These are phyloP conservation scores for Xestia xanthographa DNA, from an alignment of 2,888 invertebrate genomes.

Conservation along the genomic window DNA sequence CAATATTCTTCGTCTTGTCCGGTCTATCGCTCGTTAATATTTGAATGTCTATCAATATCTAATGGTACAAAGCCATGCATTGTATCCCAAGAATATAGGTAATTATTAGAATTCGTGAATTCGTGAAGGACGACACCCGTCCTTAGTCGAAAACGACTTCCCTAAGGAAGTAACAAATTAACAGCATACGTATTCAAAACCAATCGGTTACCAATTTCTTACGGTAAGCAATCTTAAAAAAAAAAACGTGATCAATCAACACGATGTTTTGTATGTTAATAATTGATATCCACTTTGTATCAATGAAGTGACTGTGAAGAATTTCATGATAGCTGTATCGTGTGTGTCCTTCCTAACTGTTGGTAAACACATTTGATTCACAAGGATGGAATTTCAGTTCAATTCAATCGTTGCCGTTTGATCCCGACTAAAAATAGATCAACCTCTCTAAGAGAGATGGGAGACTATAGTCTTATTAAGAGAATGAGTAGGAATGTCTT, in stretches of 20 bases:
- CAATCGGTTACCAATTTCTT: background rate
- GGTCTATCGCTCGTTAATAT: too few relatives aligned
- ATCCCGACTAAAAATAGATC: conserved; percentile 46
- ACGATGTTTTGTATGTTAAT: background rate
- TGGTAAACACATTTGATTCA: conserved; percentile 53
- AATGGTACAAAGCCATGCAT: too few relatives aligned
- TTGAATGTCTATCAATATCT: too few relatives aligned
- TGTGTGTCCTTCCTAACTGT: conserved; percentile 13
- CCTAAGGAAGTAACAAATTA: conserved; percentile 4
- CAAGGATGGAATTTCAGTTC: conserved; percentile 38
- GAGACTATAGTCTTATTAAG: background rate
- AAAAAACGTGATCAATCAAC: conserved; percentile 16
- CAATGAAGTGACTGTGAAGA: background rate
- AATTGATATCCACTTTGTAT: background rate
- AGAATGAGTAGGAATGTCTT: background rate
- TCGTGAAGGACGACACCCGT: background rate
- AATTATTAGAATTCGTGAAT: background rate
- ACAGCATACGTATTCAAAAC: background rate
- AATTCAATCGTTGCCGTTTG: conserved; percentile 48
- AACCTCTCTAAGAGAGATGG: conserved; percentile 15
- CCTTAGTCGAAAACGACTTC: background rate
- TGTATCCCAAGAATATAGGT: too few relatives aligned
- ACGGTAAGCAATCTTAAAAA: background rate
- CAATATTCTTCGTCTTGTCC: too few relatives aligned
- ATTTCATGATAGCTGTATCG: background rate